Evolutionary conservation across 2,888 invertebrate species (phyloP).

Genomic region (Loripinus fragilis): DNA sequence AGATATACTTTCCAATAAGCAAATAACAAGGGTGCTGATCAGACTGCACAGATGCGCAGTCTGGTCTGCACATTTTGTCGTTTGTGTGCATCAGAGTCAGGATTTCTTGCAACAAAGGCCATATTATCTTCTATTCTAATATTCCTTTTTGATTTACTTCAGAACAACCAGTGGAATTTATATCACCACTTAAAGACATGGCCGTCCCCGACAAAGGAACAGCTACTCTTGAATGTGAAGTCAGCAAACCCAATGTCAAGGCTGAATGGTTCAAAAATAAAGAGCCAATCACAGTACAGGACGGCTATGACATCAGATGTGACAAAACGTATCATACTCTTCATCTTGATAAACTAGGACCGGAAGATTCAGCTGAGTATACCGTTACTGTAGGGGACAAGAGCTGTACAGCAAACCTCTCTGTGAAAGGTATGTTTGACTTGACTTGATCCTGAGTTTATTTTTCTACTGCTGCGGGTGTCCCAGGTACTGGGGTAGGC

Average conservation of each 20-base stretch:
- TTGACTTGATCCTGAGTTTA: too few relatives aligned
- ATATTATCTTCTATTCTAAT: too few relatives aligned
- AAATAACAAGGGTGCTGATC: too few relatives aligned
- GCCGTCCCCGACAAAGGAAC: constrained; percentile 66
- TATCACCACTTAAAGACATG: constrained; percentile 68
- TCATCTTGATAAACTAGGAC: constrained; percentile 69
- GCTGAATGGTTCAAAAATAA: constrained; percentile 92
- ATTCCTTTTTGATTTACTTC: constrained; percentile 4
- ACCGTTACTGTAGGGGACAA: constrained; percentile 71
- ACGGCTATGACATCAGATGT: constrained; percentile 90
- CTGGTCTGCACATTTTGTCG: too few relatives aligned
- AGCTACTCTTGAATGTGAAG: constrained; percentile 94
- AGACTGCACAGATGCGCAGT: too few relatives aligned
- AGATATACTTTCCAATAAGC: too few relatives aligned
- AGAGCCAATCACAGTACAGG: constrained; percentile 94
- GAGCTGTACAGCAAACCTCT: constrained; percentile 57
- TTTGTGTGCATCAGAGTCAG: too few relatives aligned
- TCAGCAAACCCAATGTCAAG: constrained; percentile 97
- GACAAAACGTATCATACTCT: constrained; percentile 86
- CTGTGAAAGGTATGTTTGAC: constrained; percentile 66
- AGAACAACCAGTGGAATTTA: constrained; percentile 75
- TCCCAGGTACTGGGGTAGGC: too few relatives aligned
- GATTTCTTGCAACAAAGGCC: too few relatives aligned
- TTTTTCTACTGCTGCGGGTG: too few relatives aligned
- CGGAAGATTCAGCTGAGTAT: constrained; percentile 79